phyloP scores from a whole-genome alignment of 2,113 vertebrate species.

The Petaurus breviceps region DNA sequence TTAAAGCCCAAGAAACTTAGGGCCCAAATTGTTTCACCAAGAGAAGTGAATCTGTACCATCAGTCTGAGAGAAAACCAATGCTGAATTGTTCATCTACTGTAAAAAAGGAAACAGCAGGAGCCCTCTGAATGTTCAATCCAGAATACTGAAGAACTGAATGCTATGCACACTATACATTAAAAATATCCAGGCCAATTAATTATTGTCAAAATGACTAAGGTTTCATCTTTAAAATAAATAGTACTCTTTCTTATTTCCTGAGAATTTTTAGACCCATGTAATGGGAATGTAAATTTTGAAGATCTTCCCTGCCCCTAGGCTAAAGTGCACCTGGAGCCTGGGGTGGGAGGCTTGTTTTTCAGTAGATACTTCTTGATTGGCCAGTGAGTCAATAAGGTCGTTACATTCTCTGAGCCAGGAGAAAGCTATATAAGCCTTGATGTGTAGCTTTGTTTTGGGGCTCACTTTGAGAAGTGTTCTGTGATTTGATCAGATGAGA shows the following conservation, averaged over 20 bases:
- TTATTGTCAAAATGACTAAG: slow-evolving; percentile 9
- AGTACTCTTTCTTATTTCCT: background rate
- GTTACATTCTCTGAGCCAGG: too few species aligned
- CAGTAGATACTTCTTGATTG: too few species aligned
- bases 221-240: background rate
- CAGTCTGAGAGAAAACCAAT: background rate
- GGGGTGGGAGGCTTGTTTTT: too few species aligned
- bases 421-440: too few species aligned
- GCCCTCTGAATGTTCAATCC: background rate
- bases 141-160: background rate
- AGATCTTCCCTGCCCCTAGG: too few species aligned
- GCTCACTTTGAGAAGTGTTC: too few species aligned
- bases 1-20: background rate
- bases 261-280: background rate
- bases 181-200: background rate
- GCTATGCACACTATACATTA: background rate
- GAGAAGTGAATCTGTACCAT: background rate
- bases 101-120: background rate
- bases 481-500: too few species aligned
- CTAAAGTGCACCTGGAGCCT: too few species aligned
- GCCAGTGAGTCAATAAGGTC: too few species aligned
- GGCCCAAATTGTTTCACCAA: background rate
- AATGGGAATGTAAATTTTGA: too few species aligned
- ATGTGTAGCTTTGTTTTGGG: too few species aligned
- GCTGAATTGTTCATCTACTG: background rate